These are phyloP conservation scores for Heliconius himera DNA, from an alignment of 1,140 invertebrate species.

Conservation along the genomic window DNA sequence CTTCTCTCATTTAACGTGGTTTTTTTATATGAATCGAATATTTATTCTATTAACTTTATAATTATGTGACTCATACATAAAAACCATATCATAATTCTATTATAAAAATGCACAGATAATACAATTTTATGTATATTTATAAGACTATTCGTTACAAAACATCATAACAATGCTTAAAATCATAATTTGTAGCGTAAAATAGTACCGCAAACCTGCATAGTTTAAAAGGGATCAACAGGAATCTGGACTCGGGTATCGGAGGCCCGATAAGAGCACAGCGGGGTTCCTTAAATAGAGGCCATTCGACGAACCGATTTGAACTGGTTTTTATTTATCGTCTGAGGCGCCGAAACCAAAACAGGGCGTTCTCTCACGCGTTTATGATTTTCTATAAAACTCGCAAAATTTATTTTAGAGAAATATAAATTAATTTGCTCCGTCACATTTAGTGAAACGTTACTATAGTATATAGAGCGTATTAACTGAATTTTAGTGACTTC, in stretches of 20 bases:
- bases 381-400: constrained; percentile 31
- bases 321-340: constrained; percentile 62
- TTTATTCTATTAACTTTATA: not conserved
- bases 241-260: constrained; percentile 41
- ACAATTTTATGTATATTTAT: no score
- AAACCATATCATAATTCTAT: no score
- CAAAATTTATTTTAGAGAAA: constrained; percentile 26
- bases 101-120: no score
- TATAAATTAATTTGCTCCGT: not conserved
- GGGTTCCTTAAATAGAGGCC: constrained; percentile 70
- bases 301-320: constrained; percentile 67
- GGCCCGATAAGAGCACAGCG: constrained; percentile 61
- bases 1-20: no score
- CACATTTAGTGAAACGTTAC: not conserved
- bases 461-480: not conserved
- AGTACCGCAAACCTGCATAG: constrained; percentile 25
- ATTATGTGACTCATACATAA: not conserved
- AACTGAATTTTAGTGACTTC: not conserved
- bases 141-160: not conserved
- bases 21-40: no score
- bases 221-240: constrained; percentile 30
- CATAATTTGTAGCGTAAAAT: not conserved
- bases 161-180: not conserved
- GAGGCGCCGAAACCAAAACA: constrained; percentile 55
- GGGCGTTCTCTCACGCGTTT: constrained; percentile 36